Evolutionary conservation across 2,888 invertebrate genomes (phyloP), one percentile per base, ranked within the genome.

Genomic region (Cephus pygmeus): DNA sequence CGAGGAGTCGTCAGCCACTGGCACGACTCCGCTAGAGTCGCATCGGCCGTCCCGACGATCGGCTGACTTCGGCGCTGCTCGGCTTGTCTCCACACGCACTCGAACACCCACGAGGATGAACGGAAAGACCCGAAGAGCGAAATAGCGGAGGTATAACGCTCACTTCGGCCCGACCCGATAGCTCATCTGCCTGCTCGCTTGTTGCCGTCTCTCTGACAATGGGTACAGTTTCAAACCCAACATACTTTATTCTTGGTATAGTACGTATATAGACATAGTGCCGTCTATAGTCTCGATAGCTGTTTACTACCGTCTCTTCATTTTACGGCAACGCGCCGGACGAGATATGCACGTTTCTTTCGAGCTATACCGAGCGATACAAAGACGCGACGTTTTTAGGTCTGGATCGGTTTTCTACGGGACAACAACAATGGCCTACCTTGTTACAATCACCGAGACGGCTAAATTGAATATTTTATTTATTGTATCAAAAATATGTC

Each of bases 11-110:
- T 82, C 90, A 89, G 90, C 87, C 89, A 90, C 90, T 90, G 90
- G 87, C 85, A 94, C 92, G 86, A 94, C 93, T 89, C 94, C 94
- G 88, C 93, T 93, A 81, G 94, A 93, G 88, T 93, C 93, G 91
- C 94, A 94, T 79, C 93, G 92, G 82, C 92, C 92, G 78, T 92
- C 92, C 35, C 92, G 92, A 78, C 93, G 92, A 88, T 94, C 94
- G 90, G 94, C 94, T 86, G 94, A 91, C 89, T 94, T 94, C 83
- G 94, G 93, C 90, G 94, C n/a, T 30, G 33, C 73, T 31, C 90
- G 89, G 85, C 87, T 88, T 87, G 89, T 87, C 88, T 88, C 88
- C 89, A 90, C 89, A 88, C 89, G 87, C 15, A 88, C 79, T 81
- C 78, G 79, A 79, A 79, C 80, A 79, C 78, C 73, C 31, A 33